Evolutionary conservation across 2,888 invertebrate genomes (phyloP).

Genomic region (Lacanobia oleracea): DNA sequence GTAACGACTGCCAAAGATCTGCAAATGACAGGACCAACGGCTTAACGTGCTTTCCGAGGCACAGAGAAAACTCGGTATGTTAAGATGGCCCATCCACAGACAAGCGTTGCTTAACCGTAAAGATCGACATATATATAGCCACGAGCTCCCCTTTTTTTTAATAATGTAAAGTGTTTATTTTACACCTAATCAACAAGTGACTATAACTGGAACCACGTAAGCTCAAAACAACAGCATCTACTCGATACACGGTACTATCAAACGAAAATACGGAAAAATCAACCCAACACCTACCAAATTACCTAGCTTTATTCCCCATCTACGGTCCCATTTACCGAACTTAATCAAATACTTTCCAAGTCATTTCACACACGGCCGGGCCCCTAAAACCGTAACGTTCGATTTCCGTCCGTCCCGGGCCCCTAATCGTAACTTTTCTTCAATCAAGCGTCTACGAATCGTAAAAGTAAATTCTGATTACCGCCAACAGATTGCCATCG

Average conservation of each 20-base stretch:
- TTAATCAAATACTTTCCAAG: conserved; percentile 62
- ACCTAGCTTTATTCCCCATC: conserved; percentile 47
- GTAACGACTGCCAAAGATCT: too few relatives aligned
- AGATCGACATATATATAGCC: too few relatives aligned
- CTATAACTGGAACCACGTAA: too few relatives aligned
- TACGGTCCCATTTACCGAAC: conserved; percentile 49
- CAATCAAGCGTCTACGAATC: conserved; percentile 74
- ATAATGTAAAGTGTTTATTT: too few relatives aligned
- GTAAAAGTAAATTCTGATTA: conserved; percentile 82
- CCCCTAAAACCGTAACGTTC: conserved; percentile 57
- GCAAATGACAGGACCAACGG: too few relatives aligned
- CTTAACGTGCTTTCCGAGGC: too few relatives aligned
- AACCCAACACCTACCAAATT: conserved; percentile 33
- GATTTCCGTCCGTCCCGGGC: conserved; percentile 65
- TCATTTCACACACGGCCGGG: conserved; percentile 50
- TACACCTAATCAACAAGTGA: too few relatives aligned
- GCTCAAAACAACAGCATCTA: background rate
- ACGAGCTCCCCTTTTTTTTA: too few relatives aligned
- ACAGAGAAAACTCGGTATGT: too few relatives aligned
- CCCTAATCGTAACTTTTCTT: conserved; percentile 73
- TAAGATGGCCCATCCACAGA: too few relatives aligned
- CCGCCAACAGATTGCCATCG: conserved; percentile 80
- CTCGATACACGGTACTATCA: background rate
- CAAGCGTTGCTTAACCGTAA: too few relatives aligned
- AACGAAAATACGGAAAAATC: background rate